Evolutionary conservation across 2,113 vertebrate species (phyloP).

Genomic region (Anarhynchus alexandrinus): DNA sequence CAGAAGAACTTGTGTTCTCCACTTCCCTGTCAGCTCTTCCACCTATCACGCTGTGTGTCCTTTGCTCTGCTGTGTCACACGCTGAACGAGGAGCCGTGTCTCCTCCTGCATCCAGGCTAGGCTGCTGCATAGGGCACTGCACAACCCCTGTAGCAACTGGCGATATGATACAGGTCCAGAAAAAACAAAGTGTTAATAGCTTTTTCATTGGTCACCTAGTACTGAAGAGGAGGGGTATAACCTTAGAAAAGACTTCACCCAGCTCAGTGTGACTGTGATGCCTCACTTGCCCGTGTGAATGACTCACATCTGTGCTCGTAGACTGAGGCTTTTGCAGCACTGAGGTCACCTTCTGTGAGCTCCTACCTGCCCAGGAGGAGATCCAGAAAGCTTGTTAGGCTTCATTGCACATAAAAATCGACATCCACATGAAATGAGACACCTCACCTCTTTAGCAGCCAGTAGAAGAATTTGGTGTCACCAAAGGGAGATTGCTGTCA

Average conservation of each 20-base stretch:
- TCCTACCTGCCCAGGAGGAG: not conserved
- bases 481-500: not conserved
- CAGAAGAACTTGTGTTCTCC: not conserved
- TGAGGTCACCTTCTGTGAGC: not conserved
- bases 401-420: not conserved
- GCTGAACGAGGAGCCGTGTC: not conserved
- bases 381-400: not conserved
- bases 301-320: not conserved
- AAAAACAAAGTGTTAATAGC: not conserved
- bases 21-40: not conserved
- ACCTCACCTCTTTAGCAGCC: not conserved
- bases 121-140: not conserved
- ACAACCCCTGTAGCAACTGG: accelerated
- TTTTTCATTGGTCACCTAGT: not conserved
- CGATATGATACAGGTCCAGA: not conserved
- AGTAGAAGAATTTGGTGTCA: not conserved
- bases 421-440: not conserved
- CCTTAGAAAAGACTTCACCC: not conserved
- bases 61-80: not conserved
- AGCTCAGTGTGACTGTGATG: not conserved
- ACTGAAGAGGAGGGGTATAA: not conserved
- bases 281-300: not conserved
- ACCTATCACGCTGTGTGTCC: not conserved
- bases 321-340: not conserved
- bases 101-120: not conserved